Evolutionary conservation across 2,797 vertebrate genomes (phyloP).

Genomic region (Capromys pilorides): DNA sequence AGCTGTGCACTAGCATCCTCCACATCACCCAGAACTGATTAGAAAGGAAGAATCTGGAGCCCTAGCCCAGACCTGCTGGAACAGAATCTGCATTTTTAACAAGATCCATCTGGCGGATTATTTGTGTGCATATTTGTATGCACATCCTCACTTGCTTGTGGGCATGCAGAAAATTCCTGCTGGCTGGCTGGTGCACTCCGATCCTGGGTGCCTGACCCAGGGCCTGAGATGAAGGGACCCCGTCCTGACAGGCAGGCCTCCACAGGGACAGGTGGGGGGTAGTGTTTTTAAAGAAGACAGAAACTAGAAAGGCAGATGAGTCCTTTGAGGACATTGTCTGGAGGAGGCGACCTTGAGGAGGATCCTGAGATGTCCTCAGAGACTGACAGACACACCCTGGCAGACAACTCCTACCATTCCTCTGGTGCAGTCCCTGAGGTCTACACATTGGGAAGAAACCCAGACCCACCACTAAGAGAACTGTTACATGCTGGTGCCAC

Average conservation of each 20-base stretch:
- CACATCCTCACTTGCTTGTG: background rate
- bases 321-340: background rate
- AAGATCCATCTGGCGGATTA: background rate
- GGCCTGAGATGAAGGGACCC: background rate
- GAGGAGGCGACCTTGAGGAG: background rate
- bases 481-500: background rate
- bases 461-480: constrained; percentile 11
- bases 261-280: background rate
- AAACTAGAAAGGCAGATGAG: background rate
- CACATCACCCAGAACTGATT: background rate
- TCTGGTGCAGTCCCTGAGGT: background rate
- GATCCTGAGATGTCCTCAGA: background rate
- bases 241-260: background rate
- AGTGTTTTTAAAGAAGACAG: background rate
- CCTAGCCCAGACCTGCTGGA: background rate
- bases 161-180: background rate
- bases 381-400: background rate
- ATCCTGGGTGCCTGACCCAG: background rate
- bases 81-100: background rate
- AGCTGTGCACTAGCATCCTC: accelerated
- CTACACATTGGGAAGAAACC: background rate
- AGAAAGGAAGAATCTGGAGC: background rate
- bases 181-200: background rate
- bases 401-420: background rate
- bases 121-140: background rate